Evolutionary conservation across 2,113 vertebrate species (phyloP), one percentile per base, ranked within the genome.

Genomic region (Rhinolophus sinicus): DNA sequence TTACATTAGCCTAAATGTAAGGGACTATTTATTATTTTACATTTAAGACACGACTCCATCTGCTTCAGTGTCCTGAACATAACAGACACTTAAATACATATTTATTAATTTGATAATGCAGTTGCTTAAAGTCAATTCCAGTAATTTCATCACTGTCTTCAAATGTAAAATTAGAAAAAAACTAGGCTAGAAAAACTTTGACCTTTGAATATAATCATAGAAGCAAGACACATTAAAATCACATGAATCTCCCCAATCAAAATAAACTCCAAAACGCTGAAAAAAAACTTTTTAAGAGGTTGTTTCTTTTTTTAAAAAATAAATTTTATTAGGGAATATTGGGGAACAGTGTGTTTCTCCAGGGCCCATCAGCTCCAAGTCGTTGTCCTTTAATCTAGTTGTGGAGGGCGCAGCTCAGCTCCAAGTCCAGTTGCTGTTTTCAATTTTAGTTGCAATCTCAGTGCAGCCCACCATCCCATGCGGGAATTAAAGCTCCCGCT

Each of bases 91-190:
- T 24, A 88, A 47, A 30, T 60, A 93, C 18, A 65, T 81, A 88
- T 44, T 93, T 54, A 47, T 92, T 72, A 91, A 94, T 44, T 60
- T 93, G 44, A 83, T 65, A 83, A 72, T 78, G 70, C 21, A 93
- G 88, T 80, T 88, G 5, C 21, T 83, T 67, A 62, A 93, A 95
- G 33, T 93, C 76, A 70, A 64, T 81, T 80, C 44, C 11, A 95
- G 8, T 77, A n/a, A 93, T 58, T 77, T 82, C 35, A 76, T 56
- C 18, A 24, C 5, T 12, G 3, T 82, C 94, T 85, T 70, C 50
- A 50, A 69, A 2, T 65, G 15, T 52, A 93, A 90, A 89, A 90
- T 90, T 62, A 65, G 40, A 56, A 58, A 50, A 65, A 58, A 72
- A 82, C 11, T 50, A 67, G 54, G 28, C 58, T 69, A 58, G 30